Evolutionary conservation across 1,140 invertebrate genomes (phyloP).

Genomic region (Prorops nasuta): DNA sequence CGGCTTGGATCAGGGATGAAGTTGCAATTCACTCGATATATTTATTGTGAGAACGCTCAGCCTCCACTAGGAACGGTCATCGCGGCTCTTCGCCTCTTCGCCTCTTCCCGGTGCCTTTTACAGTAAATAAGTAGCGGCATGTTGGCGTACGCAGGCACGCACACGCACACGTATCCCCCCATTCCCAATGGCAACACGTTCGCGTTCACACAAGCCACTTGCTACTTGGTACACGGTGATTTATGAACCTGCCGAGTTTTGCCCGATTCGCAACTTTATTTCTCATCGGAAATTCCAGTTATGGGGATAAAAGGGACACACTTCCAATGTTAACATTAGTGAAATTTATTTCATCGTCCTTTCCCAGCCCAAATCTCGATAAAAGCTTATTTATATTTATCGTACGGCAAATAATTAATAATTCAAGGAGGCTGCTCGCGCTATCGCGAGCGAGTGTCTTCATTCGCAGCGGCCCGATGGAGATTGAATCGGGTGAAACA

Average conservation of each 20-base stretch:
- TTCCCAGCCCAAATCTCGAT: no score
- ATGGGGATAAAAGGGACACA: no score
- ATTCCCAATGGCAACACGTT: conserved; percentile 24
- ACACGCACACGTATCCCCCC: background rate
- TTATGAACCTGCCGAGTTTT: conserved; percentile 30
- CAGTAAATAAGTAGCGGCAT: conserved; percentile 30
- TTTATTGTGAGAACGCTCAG: conserved; percentile 58
- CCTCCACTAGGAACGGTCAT: conserved; percentile 17
- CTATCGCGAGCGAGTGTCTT: no score
- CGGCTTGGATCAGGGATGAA: conserved; percentile 46
- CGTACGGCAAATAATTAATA: no score
- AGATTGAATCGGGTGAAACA: no score
- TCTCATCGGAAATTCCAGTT: no score
- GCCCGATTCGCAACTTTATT: conserved; percentile 24
- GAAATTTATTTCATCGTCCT: no score
- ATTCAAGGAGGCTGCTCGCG: no score
- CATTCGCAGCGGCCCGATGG: no score
- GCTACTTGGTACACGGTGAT: conserved; percentile 28
- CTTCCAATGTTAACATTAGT: no score
- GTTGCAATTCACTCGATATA: conserved; percentile 56
- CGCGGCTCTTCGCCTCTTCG: conserved; percentile 13
- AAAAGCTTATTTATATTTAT: no score
- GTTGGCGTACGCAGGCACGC: background rate
- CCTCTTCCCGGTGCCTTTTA: conserved; percentile 24
- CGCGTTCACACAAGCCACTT: conserved; percentile 42